These are phyloP conservation scores for Aptenodytes forsteri DNA, from an alignment of 2,113 vertebrate genomes.

Conservation along the genomic window DNA sequence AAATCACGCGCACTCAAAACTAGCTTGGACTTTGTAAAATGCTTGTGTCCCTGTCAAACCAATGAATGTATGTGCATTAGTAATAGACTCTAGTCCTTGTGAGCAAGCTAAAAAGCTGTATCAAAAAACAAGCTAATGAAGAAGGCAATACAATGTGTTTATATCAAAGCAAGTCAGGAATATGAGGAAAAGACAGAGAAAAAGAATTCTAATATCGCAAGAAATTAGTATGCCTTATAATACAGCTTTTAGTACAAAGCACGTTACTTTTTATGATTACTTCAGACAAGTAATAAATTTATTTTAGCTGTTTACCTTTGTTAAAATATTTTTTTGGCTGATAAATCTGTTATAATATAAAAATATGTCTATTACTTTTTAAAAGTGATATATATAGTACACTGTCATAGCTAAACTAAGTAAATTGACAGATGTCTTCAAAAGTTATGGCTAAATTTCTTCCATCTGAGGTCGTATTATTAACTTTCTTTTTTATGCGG, in stretches of 20 bases:
- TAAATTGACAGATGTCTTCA: not conserved
- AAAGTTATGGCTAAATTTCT: not conserved
- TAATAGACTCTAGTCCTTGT: not conserved
- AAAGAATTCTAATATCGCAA: not conserved
- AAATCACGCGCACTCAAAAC: not conserved
- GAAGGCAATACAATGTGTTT: not conserved
- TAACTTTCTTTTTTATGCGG: not conserved
- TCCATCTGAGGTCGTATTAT: not conserved
- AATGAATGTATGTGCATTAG: not conserved
- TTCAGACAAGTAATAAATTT: not conserved
- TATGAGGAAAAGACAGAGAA: not conserved
- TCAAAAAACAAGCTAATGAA: not conserved
- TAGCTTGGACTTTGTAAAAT: not conserved
- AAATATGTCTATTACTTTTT: not conserved
- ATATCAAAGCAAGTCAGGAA: not conserved
- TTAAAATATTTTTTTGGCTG: not conserved
- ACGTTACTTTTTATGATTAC: not conserved
- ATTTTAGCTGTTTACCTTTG: not conserved
- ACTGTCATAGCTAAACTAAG: not conserved
- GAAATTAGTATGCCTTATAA: not conserved
- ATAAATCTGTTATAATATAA: not conserved
- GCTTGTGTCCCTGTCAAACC: not conserved
- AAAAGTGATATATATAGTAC: not conserved
- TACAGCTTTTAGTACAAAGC: not conserved
- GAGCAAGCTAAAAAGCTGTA: not conserved